Conservation (phyloP, 2,113 vertebrate genomes). For the Sturnus vulgaris region DNA sequence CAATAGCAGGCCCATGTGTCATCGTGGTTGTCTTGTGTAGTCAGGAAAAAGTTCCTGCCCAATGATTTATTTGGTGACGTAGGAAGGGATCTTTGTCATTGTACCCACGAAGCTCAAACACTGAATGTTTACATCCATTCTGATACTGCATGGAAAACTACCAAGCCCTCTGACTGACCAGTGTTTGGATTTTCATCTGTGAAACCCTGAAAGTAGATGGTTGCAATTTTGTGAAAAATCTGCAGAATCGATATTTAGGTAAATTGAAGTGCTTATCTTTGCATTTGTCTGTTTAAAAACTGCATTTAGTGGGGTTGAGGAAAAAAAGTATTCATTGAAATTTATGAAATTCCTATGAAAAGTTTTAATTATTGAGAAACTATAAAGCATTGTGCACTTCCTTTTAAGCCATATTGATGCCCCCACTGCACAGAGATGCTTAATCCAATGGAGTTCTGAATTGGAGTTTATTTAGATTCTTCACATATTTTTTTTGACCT, state of each 20-base stretch:
- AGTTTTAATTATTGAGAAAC: not conserved
- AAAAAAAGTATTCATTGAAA: not conserved
- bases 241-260: not conserved
- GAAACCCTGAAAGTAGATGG: not conserved
- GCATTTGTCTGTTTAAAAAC: not conserved
- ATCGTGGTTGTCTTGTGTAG: not conserved
- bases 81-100: not conserved
- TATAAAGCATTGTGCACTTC: not conserved
- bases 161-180: not conserved
- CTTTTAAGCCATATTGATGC: not conserved
- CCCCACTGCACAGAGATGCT: not conserved
- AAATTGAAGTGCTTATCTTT: not conserved
- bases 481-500: conserved; percentile 23
- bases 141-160: not conserved
- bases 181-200: not conserved
- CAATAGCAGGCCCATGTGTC: not conserved
- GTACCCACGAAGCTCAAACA: not conserved
- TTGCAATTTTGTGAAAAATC: not conserved
- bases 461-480: conserved; percentile 6
- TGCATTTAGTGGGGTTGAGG: not conserved
- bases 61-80: not conserved
- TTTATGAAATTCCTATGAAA: not conserved
- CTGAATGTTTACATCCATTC: not conserved
- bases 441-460: not conserved
- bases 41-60: not conserved